These are phyloP conservation scores for Salvelinus sp. DNA, from an alignment of 2,113 vertebrate genomes.

Conservation along the genomic window DNA sequence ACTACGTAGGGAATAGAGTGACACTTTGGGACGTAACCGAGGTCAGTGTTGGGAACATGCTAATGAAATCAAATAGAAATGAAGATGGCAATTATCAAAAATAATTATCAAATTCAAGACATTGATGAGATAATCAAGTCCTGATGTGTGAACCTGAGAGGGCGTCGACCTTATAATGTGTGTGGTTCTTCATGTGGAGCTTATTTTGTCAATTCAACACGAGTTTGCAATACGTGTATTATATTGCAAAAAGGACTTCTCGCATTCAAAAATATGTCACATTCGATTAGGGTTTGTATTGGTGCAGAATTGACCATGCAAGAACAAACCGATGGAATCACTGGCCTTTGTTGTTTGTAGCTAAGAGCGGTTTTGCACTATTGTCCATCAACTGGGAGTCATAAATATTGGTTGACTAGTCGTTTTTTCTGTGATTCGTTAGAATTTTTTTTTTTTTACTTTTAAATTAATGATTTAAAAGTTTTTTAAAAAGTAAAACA, in stretches of 20 bases:
- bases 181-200: constrained; percentile 22
- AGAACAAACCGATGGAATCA: constrained; percentile 45
- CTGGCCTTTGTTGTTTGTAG: neutral
- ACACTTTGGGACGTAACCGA: too few species aligned
- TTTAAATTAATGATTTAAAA: too few species aligned
- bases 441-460: too few species aligned
- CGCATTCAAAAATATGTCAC: constrained; percentile 55
- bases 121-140: constrained; percentile 26
- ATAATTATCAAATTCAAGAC: constrained; percentile 18
- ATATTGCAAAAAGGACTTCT: constrained; percentile 37
- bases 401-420: too few species aligned
- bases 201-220: neutral
- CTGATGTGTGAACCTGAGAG: neutral
- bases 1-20: too few species aligned
- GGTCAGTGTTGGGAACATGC: constrained; percentile 31
- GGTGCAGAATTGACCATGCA: constrained; percentile 54
- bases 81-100: constrained; percentile 40
- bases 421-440: too few species aligned
- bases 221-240: neutral
- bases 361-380: neutral
- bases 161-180: too few species aligned
- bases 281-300: constrained; percentile 66
- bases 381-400: neutral
- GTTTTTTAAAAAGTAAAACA: too few species aligned
- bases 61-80: constrained; percentile 33